Evolutionary conservation across 2,888 invertebrate genomes (phyloP).

Genomic region (Drosophila leonis): DNA sequence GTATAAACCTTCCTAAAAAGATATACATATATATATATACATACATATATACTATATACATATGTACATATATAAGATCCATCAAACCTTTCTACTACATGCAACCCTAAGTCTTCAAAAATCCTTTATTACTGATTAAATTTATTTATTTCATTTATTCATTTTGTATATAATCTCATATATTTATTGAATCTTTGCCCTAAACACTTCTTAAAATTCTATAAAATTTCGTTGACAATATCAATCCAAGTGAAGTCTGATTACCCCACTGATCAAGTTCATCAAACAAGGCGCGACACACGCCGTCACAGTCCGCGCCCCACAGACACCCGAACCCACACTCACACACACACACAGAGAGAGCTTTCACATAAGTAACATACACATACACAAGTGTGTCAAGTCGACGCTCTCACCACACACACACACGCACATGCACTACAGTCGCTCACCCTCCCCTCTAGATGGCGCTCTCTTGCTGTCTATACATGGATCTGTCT

Average conservation of each 20-base stretch:
- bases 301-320: constrained; percentile 18
- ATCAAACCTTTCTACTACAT: neutral
- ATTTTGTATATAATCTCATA: too few species aligned
- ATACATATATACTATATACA: too few species aligned
- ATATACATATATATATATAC: neutral
- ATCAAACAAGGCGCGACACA: constrained; percentile 37
- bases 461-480: constrained; percentile 5
- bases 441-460: neutral
- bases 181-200: neutral
- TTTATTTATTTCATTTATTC: too few species aligned
- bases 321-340: neutral
- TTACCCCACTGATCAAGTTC: constrained; percentile 1
- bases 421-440: constrained; percentile 3
- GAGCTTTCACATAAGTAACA: constrained; percentile 2
- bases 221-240: neutral
- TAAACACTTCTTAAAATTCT: neutral
- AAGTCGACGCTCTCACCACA: constrained; percentile 17
- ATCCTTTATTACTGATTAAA: neutral
- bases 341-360: neutral
- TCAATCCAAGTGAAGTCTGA: neutral
- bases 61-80: neutral
- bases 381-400: neutral
- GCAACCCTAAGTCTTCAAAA: neutral
- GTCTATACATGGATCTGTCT: constrained; percentile 22
- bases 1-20: neutral